phyloP scores from a whole-genome alignment of 2,888 invertebrate genomes.

The Phengaris arion region DNA sequence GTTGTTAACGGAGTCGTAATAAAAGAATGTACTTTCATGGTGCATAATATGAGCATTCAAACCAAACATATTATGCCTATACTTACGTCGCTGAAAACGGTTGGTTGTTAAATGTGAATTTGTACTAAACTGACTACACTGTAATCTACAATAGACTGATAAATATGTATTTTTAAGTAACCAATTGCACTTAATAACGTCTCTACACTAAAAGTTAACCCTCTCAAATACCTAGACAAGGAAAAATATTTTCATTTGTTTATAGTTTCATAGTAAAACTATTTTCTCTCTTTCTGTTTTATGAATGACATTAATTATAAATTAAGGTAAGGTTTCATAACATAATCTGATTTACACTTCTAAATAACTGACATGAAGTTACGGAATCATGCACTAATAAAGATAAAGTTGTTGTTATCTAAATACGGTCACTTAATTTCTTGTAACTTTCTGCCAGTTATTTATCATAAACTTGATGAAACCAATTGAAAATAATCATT shows the following conservation, averaged over 20 bases:
- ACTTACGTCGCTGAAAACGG: too few species aligned
- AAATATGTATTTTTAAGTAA: not conserved
- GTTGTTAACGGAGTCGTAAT: too few species aligned
- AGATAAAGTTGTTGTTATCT: not conserved
- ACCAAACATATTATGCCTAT: too few species aligned
- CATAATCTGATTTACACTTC: not conserved
- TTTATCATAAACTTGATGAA: not conserved
- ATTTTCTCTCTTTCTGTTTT: too few species aligned
- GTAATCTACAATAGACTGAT: slow-evolving; percentile 12
- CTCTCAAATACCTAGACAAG: not conserved
- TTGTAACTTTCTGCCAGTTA: slow-evolving; percentile 15
- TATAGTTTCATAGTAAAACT: too few species aligned
- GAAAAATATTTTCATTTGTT: not conserved
- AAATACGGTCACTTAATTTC: not conserved
- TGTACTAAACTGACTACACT: not conserved
- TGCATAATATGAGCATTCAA: too few species aligned
- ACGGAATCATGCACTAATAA: not conserved
- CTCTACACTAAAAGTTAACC: not conserved
- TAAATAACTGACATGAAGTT: not conserved
- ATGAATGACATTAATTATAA: too few species aligned
- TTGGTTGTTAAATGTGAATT: too few species aligned
- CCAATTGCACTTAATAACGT: not conserved
- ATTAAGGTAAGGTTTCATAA: too few species aligned
- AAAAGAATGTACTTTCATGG: too few species aligned
- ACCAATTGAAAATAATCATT: not conserved